Conservation (phyloP, 2,797 vertebrate genomes). For the Ptychobarbus kaznakovi region DNA sequence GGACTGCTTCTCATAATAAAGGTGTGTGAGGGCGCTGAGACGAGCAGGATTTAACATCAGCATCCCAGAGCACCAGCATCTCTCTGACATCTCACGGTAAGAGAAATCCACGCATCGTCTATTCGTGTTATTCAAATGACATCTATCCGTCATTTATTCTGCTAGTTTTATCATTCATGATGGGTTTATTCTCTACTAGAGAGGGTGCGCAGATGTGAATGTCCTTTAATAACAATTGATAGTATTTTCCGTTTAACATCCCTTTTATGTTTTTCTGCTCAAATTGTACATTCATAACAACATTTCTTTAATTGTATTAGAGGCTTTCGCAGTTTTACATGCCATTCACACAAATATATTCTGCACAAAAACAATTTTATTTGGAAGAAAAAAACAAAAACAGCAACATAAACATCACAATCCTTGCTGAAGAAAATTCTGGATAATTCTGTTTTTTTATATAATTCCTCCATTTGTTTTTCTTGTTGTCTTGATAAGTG, state of each 20-base stretch:
- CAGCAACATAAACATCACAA: background rate
- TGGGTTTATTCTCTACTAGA: background rate
- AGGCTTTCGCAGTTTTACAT: background rate
- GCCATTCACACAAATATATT: background rate
- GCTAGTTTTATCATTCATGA: background rate
- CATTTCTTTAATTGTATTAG: background rate
- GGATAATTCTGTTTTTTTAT: background rate
- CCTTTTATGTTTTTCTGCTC: background rate
- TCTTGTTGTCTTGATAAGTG: background rate
- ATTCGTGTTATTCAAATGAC: background rate
- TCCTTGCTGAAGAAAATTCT: background rate
- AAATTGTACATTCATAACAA: background rate
- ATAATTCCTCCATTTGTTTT: background rate
- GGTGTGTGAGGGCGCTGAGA: constrained; percentile 50
- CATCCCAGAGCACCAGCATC: constrained; percentile 33
- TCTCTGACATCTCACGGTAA: constrained; percentile 54
- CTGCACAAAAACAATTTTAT: background rate
- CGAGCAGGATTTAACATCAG: constrained; percentile 49
- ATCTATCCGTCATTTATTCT: background rate
- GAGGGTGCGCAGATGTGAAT: constrained; percentile 12
- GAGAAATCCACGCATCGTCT: constrained; percentile 25
- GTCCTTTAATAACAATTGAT: constrained; percentile 3
- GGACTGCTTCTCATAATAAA: constrained; percentile 56
- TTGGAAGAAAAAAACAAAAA: background rate
- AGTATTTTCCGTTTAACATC: background rate